Conservation (phyloP, 1,140 invertebrate genomes). For the Bombus impatiens region DNA sequence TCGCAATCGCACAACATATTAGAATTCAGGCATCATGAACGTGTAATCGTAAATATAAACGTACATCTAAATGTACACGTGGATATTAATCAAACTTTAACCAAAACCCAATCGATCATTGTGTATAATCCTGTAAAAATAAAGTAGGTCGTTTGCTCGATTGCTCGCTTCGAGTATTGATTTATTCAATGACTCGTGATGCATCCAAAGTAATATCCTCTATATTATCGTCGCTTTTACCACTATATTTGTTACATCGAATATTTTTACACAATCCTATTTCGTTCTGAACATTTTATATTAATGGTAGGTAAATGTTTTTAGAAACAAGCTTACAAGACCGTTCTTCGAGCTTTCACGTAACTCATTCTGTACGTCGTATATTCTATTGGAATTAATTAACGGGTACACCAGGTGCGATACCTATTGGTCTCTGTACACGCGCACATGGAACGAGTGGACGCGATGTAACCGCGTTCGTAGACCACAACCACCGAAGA, state of each 20-base stretch:
- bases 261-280: neutral
- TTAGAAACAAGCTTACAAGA: too few species aligned
- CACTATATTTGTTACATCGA: neutral
- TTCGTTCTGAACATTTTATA: neutral
- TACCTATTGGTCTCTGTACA: neutral
- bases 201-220: neutral
- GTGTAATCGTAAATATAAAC: too few species aligned
- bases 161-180: too few species aligned
- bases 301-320: too few species aligned
- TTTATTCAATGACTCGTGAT: neutral
- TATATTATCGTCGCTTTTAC: neutral
- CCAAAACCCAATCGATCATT: too few species aligned
- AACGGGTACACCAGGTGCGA: slow-evolving; percentile 28
- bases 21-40: too few species aligned
- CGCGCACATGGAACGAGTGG: neutral
- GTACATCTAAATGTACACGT: too few species aligned
- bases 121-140: neutral
- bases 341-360: neutral
- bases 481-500: slow-evolving; percentile 35
- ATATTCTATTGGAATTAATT: slow-evolving; percentile 32
- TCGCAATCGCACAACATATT: too few species aligned
- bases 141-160: neutral
- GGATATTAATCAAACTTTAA: too few species aligned
- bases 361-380: neutral
- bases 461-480: slow-evolving; percentile 17